Evolutionary conservation across 2,113 vertebrate species (phyloP), one percentile per base, ranked within the genome.

Genomic region (Upupa epops): DNA sequence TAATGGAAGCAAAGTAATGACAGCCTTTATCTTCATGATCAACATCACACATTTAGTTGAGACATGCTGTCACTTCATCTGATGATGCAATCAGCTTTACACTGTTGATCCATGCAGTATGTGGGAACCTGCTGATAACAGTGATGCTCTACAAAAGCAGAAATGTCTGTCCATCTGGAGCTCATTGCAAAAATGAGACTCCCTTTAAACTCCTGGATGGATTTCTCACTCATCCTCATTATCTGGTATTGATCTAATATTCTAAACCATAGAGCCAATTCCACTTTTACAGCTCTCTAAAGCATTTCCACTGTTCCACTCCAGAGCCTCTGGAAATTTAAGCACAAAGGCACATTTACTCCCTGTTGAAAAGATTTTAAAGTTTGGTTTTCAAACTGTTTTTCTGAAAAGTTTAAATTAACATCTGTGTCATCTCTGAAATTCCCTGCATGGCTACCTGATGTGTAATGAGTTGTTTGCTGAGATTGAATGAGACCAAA

Each of bases 111-210:
- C 84, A 85, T 59, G 34, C 51, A 73, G 42, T 36, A 13, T 59
- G 55, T 9, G 26, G 81, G 51, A 87, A 93, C 87, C 93, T 82
- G 91, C 93, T 96, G 95, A 61, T 59, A 86, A 66, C 82, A 94
- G 66, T 24, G 66, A 89, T 82, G 63, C 56, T 94, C 71, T 87
- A 84, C 55, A 89, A 91, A 76, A 76, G 89, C 91, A 93, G 93
- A 89, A 94, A 93, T 82, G 71, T 69, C 81, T 94, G 69, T 72
- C 94, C 95, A 96, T 94, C 95, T 95, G 95, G 95, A 94, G 89
- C 74, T 94, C 89, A 73, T 92, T 91, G 91, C 46, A 84, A 86
- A 51, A 95, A 94, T 2, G 18, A 93, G 84, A 66, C 74, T 89
- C 88, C 88, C 87, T 94, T 95, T 92, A 89, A 51, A 72, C 84